Evolutionary conservation across 2,888 invertebrate species (phyloP).

Genomic region (Epistrophella euchroma): DNA sequence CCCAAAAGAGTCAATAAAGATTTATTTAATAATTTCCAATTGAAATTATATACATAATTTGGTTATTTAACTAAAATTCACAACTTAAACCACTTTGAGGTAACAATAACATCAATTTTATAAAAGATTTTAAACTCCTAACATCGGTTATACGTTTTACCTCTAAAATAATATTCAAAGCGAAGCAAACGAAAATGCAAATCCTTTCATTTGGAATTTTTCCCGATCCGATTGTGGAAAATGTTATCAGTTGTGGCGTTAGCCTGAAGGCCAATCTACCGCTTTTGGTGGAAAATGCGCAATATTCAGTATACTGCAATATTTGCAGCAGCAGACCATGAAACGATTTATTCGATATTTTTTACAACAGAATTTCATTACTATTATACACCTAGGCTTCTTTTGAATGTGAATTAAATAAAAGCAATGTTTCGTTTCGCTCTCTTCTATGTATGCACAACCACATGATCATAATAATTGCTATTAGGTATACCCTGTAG

Average conservation of each 20-base stretch:
- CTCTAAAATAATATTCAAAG: constrained; percentile 19
- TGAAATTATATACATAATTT: neutral
- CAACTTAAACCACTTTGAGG: constrained; percentile 7
- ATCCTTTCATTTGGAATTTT: constrained; percentile 44
- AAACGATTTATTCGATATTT: constrained; percentile 48
- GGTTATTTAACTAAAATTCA: constrained; percentile 1
- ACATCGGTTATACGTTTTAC: neutral
- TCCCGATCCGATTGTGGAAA: constrained; percentile 55
- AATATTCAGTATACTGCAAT: constrained; percentile 42
- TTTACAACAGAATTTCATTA: no score
- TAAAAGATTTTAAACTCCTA: constrained; percentile 21
- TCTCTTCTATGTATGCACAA: neutral
- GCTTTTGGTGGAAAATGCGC: constrained; percentile 16
- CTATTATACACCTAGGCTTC: no score
- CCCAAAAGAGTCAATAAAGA: neutral
- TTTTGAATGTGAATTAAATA: neutral
- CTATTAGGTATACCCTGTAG: no score
- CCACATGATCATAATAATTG: neutral
- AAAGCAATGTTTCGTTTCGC: no score
- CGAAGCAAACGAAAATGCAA: constrained; percentile 57
- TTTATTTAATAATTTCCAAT: neutral
- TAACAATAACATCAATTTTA: constrained; percentile 17
- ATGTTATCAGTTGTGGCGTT: constrained; percentile 43
- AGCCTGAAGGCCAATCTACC: constrained; percentile 23
- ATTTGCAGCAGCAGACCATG: constrained; percentile 65